Percentiles rank a stretch among this genome's conserved stretches.
phyloP scores from a whole-genome alignment of 1,140 invertebrate genomes.

The Temnothorax curvispinosus region DNA sequence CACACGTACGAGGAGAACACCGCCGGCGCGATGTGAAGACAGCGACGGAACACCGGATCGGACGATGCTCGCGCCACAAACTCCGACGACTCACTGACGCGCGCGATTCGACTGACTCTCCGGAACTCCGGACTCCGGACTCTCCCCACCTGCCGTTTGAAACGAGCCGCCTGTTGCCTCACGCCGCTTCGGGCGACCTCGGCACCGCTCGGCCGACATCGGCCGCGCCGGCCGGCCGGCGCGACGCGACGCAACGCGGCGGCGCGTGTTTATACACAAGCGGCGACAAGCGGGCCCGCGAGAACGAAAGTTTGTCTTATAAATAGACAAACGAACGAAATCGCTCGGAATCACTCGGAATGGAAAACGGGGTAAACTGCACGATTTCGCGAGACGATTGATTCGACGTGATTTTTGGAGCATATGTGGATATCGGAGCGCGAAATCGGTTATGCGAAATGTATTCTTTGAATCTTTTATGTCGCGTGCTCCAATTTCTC shows the following conservation, averaged over 20 bases:
- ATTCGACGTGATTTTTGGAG: neutral
- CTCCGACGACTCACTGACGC: constrained; percentile 78
- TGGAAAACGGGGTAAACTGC: neutral
- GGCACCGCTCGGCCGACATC: constrained; percentile 62
- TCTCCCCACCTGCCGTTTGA: constrained; percentile 60
- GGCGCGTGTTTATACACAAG: neutral
- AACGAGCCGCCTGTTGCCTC: constrained; percentile 82
- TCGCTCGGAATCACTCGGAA: neutral
- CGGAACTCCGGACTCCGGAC: neutral
- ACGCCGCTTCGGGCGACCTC: constrained; percentile 62
- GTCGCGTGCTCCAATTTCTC: neutral
- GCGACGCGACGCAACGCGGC: neutral
- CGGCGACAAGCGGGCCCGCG: constrained; percentile 5
- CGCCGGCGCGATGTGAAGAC: neutral
- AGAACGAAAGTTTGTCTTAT: constrained; percentile 22
- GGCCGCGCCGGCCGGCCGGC: neutral
- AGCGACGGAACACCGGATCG: neutral
- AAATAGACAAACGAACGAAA: constrained; percentile 18
- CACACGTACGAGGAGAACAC: neutral
- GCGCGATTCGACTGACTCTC: neutral
- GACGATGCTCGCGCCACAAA: constrained; percentile 58
- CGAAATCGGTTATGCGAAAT: neutral
- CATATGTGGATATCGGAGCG: neutral
- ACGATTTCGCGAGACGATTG: neutral
- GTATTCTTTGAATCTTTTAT: neutral